Percentiles rank a stretch among this genome's conserved stretches.
Conservation (phyloP, 2,113 vertebrate genomes). For the Corynorhinus townsendii region DNA sequence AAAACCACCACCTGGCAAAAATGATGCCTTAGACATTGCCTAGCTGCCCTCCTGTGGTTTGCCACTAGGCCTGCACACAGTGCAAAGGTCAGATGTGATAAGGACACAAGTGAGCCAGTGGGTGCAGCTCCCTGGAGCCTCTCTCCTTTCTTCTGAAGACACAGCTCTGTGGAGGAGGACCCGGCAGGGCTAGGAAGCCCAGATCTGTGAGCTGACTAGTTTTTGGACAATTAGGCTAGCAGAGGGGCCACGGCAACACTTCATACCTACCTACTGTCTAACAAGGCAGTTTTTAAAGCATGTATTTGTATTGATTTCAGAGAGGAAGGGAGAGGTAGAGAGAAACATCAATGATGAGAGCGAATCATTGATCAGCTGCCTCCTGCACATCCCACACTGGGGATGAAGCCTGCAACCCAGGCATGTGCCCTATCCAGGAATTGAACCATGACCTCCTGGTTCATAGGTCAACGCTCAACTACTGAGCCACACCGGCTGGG, state of each 20-base stretch:
- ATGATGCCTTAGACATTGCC: not conserved
- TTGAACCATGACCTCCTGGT: no score
- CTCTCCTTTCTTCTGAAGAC: not conserved
- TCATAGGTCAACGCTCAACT: no score
- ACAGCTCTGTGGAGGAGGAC: not conserved
- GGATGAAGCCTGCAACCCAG: no score
- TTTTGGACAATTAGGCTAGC: not conserved
- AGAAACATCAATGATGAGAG: no score
- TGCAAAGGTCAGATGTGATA: not conserved
- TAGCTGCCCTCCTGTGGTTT: not conserved
- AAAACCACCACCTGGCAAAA: not conserved
- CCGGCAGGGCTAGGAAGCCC: not conserved
- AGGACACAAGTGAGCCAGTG: not conserved
- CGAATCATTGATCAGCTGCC: no score
- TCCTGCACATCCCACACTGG: no score
- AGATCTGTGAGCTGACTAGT: not conserved
- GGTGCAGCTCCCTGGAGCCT: not conserved
- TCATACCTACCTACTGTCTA: not conserved
- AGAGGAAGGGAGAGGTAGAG: no score
- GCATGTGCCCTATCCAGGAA: no score
- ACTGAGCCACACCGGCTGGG: no score
- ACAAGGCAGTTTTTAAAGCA: not conserved
- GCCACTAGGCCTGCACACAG: not conserved
- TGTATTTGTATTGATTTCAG: no score
- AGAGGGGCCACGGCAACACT: not conserved